phyloP scores from a whole-genome alignment of 2,113 vertebrate genomes.

The Psilopogon haemacephalus region DNA sequence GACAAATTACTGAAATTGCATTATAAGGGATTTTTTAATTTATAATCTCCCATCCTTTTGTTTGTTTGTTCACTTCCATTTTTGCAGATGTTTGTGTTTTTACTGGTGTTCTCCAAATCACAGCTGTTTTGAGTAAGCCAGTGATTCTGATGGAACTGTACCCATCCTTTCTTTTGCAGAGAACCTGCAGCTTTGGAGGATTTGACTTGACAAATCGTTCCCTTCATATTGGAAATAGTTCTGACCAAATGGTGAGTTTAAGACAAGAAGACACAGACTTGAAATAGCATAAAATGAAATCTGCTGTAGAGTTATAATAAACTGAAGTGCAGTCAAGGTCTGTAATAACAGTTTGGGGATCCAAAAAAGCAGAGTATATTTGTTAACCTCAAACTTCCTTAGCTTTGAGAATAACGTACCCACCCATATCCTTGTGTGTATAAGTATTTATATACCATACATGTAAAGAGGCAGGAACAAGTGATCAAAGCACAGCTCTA shows the following conservation, averaged over 20 bases:
- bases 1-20: background rate
- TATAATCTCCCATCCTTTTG: constrained; percentile 60
- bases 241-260: constrained; percentile 85
- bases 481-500: background rate
- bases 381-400: constrained; percentile 19
- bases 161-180: constrained; percentile 74
- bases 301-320: background rate
- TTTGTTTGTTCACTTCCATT: constrained; percentile 51
- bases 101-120: background rate
- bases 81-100: constrained; percentile 56
- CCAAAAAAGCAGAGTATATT: constrained; percentile 17
- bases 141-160: background rate
- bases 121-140: background rate
- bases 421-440: background rate
- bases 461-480: background rate
- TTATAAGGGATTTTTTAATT: constrained; percentile 52
- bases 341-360: constrained; percentile 32
- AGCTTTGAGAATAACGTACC: constrained; percentile 36
- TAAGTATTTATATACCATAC: background rate
- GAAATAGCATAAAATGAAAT: constrained; percentile 33
- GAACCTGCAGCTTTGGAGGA: constrained; percentile 97
- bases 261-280: background rate
- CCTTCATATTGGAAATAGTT: constrained; percentile 86
- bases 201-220: constrained; percentile 95
- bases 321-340: constrained; percentile 10